Evolutionary conservation across 2,113 vertebrate species (phyloP), one percentile per base, ranked within the genome.

Genomic region (Cranoglanis bouderius): DNA sequence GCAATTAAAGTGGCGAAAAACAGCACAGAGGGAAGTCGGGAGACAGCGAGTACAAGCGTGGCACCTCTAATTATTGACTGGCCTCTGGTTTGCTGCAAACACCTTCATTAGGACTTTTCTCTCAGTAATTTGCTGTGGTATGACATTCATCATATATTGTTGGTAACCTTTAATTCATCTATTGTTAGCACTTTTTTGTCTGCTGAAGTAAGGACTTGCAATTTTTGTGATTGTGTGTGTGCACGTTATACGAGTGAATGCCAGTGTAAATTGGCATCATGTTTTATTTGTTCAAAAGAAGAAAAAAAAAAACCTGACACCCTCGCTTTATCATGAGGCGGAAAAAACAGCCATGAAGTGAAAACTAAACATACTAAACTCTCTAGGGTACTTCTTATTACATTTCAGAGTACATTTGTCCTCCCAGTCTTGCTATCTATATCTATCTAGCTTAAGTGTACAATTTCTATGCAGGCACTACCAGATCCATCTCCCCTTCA

Each of bases 81-180:
- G 86, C 94, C 93, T 88, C 90, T 40, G 88, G 92, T 93, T 92
- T 85, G 88, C 85, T 32, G 43, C 87, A 84, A 88, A 92, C 93
- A 89, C 86, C 93, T 94, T 95, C 94, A 95, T 96, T 95, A 95
- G 93, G 95, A 95, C 94, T 93, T 93, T 93, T 94, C 92, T 93
- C 90, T 89, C 29, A 78, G 94, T 95, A 95, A 97, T 97, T 97
- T 97, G 94, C 96, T 86, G 88, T 95, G 95, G 94, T 93, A 91
- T 95, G 95, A 94, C 95, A 95, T 96, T 96, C 95, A 95, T 96
- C 93, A 95, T 94, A 93, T 92, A 93, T 93, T 91, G 92, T 91
- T 89, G 65, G 85, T 97, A 97, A 98, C 96, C 97, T 98, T 98
- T 97, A 97, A 97, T 97, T 97, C 95, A 95, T 96, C 96, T 94